Base-by-base conservation (phyloP, 1,140 invertebrate genomes). In the Oedothorax gibbosus region DNA sequence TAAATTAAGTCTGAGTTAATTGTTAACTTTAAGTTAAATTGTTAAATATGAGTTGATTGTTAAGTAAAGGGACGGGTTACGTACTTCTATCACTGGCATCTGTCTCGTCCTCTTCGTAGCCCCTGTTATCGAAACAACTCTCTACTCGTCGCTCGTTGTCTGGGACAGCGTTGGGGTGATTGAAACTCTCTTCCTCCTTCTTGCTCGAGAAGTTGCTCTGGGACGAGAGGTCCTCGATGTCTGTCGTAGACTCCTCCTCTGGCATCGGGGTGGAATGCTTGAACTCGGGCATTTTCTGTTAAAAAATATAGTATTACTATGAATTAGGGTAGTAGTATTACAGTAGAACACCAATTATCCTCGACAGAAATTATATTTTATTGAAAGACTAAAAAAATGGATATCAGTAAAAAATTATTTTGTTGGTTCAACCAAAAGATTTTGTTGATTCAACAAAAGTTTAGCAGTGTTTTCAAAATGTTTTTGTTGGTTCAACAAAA, bases 211-310 rank as follows among this genome's bases (percentile, higher is more conserved):
- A 56, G 72, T 75, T 75, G 72, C 53, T 60, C 35, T 49, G 21
- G 12, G 57, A 77, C 6, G 49, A 79, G 20, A 66, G 12, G n/a
- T 79, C 76, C 49, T 79, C 76, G 6, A 50, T 11, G 18, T 79
- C 76, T 11, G 60, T 35, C 49, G 35, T 64, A 1, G 71, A 73
- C 21, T 73, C 53, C 5, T 57, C 71, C 53, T 79, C 76, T 0
- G 50, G 54, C 6, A 14, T 8, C 8, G 11, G 5, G 7, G 20
- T 18, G 35, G 49, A 14, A 2, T 56, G 11, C 11, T 68, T 79
- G 18, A 66, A 9, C n/a, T 7, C 76, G n/a, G 76, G 76, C 76
- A 79, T 79, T 49, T 21, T 35, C 76, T 79, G 50, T 3, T 8
- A 18, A 71, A 50, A 3, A 51, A 7, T n/a, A 7, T 35, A 35